phyloP scores from a whole-genome alignment of 2,888 invertebrate genomes.

The Brenthis hecate region DNA sequence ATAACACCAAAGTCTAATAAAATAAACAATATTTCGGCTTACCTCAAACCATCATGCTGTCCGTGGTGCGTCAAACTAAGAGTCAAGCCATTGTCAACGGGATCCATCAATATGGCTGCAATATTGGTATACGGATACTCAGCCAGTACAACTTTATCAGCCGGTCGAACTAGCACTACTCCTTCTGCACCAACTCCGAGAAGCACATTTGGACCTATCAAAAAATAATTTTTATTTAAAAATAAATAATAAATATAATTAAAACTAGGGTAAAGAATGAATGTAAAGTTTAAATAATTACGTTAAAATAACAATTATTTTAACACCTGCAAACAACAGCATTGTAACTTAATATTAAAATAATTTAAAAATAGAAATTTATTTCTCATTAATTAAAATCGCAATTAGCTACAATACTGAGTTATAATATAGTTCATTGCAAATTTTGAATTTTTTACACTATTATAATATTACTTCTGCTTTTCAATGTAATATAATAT shows the following conservation, averaged over 20 bases:
- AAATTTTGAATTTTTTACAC: too few relatives aligned
- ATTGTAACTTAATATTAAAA: too few relatives aligned
- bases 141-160: conserved; percentile 94
- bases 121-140: conserved; percentile 96
- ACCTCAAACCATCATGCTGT: conserved; percentile 81
- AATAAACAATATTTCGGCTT: background rate
- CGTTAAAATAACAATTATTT: background rate
- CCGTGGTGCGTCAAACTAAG: conserved; percentile 90
- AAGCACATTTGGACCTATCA: conserved; percentile 80
- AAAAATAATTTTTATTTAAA: background rate
- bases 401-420: too few relatives aligned
- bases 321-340: background rate
- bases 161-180: conserved; percentile 93
- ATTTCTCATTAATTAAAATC: too few relatives aligned
- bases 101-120: conserved; percentile 94
- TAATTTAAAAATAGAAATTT: too few relatives aligned
- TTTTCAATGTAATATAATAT: too few relatives aligned
- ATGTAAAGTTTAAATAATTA: background rate
- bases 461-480: too few relatives aligned
- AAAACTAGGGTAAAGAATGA: too few relatives aligned
- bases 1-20: too few relatives aligned
- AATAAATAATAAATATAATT: too few relatives aligned
- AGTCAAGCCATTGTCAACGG: conserved; percentile 95
- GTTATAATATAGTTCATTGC: too few relatives aligned
- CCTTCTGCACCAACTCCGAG: conserved; percentile 96